phyloP scores from a whole-genome alignment of 2,888 invertebrate genomes.

The Rotaria sp. region DNA sequence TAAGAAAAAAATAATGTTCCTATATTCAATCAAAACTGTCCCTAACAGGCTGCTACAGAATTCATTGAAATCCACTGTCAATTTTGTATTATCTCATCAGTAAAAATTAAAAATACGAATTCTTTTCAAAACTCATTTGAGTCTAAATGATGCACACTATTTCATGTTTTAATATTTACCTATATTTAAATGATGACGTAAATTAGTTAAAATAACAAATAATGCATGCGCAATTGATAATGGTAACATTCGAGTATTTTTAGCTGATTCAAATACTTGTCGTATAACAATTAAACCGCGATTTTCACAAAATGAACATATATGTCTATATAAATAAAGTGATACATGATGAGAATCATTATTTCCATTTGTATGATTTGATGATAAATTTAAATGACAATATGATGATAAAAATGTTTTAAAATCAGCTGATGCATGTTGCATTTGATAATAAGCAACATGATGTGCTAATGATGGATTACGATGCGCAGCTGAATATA shows the following conservation, averaged over 20 bases:
- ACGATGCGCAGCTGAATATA: conserved; percentile 10
- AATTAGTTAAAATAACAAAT: conserved; percentile 24
- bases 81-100: too few species aligned
- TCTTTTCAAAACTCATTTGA: too few species aligned
- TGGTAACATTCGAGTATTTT: conserved; percentile 11
- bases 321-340: conserved; percentile 19
- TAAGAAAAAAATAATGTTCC: too few species aligned
- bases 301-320: conserved; percentile 27
- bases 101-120: too few species aligned
- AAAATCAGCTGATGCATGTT: conserved; percentile 23
- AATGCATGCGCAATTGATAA: neutral
- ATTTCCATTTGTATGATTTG: neutral
- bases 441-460: neutral
- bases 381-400: neutral
- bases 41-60: too few species aligned
- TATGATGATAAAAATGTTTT: conserved; percentile 12
- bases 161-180: neutral
- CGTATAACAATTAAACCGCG: neutral
- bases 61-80: too few species aligned
- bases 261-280: neutral
- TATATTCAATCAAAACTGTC: too few species aligned
- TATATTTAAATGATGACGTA: conserved; percentile 8
- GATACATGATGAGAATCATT: conserved; percentile 20
- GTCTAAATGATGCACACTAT: too few species aligned
- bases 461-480: conserved; percentile 26